Base-by-base conservation (phyloP, 2,888 invertebrate species). In the Ennomos quercinarius region DNA sequence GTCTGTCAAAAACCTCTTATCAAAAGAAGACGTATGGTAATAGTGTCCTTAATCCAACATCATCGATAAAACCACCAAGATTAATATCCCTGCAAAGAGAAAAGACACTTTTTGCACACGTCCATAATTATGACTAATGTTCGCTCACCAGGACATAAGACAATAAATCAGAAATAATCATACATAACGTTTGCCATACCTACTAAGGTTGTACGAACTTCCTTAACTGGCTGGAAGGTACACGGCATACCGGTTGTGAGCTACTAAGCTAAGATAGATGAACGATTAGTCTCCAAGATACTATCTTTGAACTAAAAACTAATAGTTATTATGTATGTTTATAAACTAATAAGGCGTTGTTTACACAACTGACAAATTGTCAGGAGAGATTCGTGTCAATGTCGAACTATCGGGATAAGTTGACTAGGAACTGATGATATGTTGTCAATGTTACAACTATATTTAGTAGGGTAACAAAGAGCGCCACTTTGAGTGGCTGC, bases 251-350 rank as follows among this genome's bases (percentile, higher is more conserved):
- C 81, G 80, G 82, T 83, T 81, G 74, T 65, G 77, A 63, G 71
- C 74, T 70, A 71, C 74, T 76, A 76, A 77, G 77, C 73, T 74
- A 76, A 77, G 79, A 82, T 75, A 80, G 81, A 81, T 80, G 76
- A 75, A 68, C 81, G 77, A 84, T 86, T 83, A 82, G 78, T 84
- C 83, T 83, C 80, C 50, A 51, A 78, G 85, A 87, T 87, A 50
- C 51, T 57, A 66, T 61, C 68, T 60, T 62, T 64, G 57, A 42
- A 56, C 58, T 52, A 62, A 52, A 61, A 64, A 57, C 59, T 41
- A 41, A 53, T 60, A 61, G 61, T 67, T 63, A 61, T 34, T 39
- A 17, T 17, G 17, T 49, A 44, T 70, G 12, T 41, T 34, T 59
- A 46, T 46, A 45, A 34, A 47, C 42, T 34, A 45, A 55, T 56